Conservation (phyloP, 2,113 vertebrate species). For the Tetraodon nigroviridis region DNA sequence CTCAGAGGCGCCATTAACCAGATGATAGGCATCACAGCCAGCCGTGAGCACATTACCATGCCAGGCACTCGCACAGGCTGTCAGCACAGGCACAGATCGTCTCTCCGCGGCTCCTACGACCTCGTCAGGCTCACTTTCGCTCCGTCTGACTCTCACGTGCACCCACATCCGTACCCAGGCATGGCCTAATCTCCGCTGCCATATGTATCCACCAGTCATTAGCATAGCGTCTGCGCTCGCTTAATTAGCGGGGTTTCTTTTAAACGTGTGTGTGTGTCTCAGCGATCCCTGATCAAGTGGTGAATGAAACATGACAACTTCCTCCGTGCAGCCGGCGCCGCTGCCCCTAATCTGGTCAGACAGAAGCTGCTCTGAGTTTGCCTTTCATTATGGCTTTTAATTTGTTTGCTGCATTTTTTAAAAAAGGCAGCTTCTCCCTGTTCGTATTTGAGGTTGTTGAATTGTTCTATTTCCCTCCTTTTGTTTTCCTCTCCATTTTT, state of each 20-base stretch:
- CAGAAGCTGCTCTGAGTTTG: slow-evolving; percentile 1
- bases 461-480: background rate
- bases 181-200: slow-evolving; percentile 50
- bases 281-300: slow-evolving; percentile 49
- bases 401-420: background rate
- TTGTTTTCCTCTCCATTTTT: background rate
- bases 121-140: slow-evolving; percentile 17
- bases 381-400: background rate
- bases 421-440: background rate
- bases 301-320: slow-evolving; percentile 52
- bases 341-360: slow-evolving; percentile 29
- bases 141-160: slow-evolving; percentile 24
- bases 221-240: slow-evolving; percentile 50
- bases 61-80: slow-evolving; percentile 41
- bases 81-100: slow-evolving; percentile 18
- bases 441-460: background rate
- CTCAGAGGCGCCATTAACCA: slow-evolving; percentile 27
- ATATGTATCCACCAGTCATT: slow-evolving; percentile 55
- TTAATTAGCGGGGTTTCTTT: slow-evolving; percentile 51
- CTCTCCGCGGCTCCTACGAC: background rate
- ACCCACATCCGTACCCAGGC: slow-evolving; percentile 30
- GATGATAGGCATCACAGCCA: slow-evolving; percentile 37
- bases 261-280: slow-evolving; percentile 42
- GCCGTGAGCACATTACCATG: slow-evolving; percentile 52
- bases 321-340: too few relatives aligned